phyloP scores from a whole-genome alignment of 1,140 invertebrate genomes.

The Monomorium pharaonis region DNA sequence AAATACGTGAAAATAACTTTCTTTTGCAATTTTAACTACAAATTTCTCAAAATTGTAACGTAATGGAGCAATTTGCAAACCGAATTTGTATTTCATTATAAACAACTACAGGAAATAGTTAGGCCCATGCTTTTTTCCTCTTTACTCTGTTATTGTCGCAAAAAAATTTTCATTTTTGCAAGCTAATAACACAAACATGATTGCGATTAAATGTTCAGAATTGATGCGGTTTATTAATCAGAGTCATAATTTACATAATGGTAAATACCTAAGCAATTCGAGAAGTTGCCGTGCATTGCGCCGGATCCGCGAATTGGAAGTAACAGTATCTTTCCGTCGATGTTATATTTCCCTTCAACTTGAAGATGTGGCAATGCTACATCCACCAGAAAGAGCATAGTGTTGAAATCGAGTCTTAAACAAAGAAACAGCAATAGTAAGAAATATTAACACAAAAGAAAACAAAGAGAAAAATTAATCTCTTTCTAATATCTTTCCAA shows the following conservation, averaged over 20 bases:
- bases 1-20: no score
- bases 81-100: no score
- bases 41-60: no score
- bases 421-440: background rate
- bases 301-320: constrained; percentile 88
- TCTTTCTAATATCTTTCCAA: background rate
- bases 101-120: no score
- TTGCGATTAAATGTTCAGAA: background rate
- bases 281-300: constrained; percentile 87
- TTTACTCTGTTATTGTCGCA: no score
- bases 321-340: constrained; percentile 87
- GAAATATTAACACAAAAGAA: background rate
- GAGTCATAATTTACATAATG: background rate
- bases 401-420: constrained; percentile 84
- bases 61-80: no score
- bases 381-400: constrained; percentile 83
- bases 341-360: constrained; percentile 87
- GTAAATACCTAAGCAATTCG: constrained; percentile 85
- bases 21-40: no score
- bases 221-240: no score
- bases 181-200: background rate
- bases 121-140: no score
- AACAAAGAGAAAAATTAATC: background rate
- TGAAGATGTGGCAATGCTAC: constrained; percentile 86
- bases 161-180: background rate